Evolutionary conservation across 2,797 vertebrate genomes (phyloP), one percentile per base, ranked within the genome.

Genomic region (Acestrorhynchus altus): DNA sequence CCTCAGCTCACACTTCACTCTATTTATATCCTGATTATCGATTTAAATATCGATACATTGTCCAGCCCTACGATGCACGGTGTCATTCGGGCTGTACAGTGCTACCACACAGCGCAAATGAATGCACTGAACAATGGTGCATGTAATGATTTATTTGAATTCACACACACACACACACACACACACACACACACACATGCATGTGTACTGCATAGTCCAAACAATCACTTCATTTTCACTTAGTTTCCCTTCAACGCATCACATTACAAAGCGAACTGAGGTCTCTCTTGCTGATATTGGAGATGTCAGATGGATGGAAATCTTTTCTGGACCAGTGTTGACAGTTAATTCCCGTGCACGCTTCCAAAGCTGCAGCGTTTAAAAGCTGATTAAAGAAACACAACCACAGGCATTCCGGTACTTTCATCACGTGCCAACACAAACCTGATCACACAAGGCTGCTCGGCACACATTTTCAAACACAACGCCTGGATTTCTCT

Each of bases 291-390:
- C 40, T 71, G 46, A 75, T 40, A 51, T n/a, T 68, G 52, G 56
- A 72, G 76, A 67, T 72, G 44, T 40, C 68, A 80, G 18, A 28
- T 2, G 24, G 28, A 74, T 66, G 39, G 4, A 28, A 35, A 81
- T 46, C 40, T 76, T 46, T 10, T 40, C 8, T 20, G 51, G 18
- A 66, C 52, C 22, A 67, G 35, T 4, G 49, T 15, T 71, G 40
- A 35, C 56, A n/a, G 65, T 20, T 52, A 65, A 16, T 44, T 63
- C 46, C 6, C 31, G 51, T 22, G 46, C 22, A 26, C 10, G 20
- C 12, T 24, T 28, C 13, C 35, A 60, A 18, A 60, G 28, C 28
- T 16, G 26, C 15, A 15, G 15, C 31, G 57, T 60, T 18, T 35
- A 60, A 35, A 35, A 60, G 26, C 28, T 60, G 57, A 66, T 66